Percentiles rank a stretch among this genome's conserved stretches.
These are phyloP conservation scores for Alexandromys fortis DNA, from an alignment of 2,113 vertebrate genomes.

Conservation along the genomic window DNA sequence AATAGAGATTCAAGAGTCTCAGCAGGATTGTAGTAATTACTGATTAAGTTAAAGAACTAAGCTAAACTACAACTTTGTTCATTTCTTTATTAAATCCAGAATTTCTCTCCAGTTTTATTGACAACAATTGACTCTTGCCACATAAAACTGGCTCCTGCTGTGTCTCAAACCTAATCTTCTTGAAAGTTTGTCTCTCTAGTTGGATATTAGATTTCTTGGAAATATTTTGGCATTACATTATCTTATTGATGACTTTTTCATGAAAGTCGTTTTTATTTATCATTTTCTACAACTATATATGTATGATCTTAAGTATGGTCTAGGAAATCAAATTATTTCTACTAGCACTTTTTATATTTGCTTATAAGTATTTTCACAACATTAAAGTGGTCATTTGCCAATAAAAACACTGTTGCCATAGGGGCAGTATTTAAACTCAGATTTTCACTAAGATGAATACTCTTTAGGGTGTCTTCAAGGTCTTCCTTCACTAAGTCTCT, in stretches of 20 bases:
- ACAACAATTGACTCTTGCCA: constrained; percentile 35
- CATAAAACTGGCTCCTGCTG: constrained; percentile 41
- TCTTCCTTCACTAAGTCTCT: constrained; percentile 15
- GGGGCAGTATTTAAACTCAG: constrained; percentile 65
- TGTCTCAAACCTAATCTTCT: constrained; percentile 25
- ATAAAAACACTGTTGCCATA: constrained; percentile 65
- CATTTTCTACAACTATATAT: background rate
- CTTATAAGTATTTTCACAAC: constrained; percentile 59
- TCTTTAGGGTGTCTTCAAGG: constrained; percentile 55
- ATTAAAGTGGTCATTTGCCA: constrained; percentile 56
- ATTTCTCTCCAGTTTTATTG: constrained; percentile 22
- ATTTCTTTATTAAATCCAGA: constrained; percentile 63
- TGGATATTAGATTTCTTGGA: constrained; percentile 48
- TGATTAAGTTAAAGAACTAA: constrained; percentile 54
- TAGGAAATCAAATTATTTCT: constrained; percentile 14
- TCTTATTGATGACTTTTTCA: constrained; percentile 37
- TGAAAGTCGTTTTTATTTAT: constrained; percentile 45
- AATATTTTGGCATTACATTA: constrained; percentile 39
- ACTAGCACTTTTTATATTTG: background rate
- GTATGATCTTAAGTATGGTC: background rate
- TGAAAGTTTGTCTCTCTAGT: constrained; percentile 37
- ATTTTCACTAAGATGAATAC: constrained; percentile 71
- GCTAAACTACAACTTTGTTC: constrained; percentile 60
- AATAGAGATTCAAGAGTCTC: constrained; percentile 57
- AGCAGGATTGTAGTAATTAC: constrained; percentile 62